Conservation (phyloP, 2,888 invertebrate genomes). For the Psylliodes chrysocephalus region DNA sequence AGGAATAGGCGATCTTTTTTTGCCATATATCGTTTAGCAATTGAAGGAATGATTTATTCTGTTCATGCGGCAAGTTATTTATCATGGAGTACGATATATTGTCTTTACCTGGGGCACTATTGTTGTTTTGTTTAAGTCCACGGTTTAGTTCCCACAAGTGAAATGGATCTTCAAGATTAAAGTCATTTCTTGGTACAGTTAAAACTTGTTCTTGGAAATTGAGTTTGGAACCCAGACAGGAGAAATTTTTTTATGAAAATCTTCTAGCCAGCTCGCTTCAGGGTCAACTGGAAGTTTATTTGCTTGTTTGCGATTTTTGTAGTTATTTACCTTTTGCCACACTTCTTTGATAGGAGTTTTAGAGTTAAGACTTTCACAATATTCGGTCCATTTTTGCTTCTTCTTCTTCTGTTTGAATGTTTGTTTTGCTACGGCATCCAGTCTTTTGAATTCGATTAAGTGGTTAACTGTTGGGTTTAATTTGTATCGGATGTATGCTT, state of each 20-base stretch:
- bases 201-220: not conserved
- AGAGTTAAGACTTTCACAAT: not conserved
- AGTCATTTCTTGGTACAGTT: not conserved
- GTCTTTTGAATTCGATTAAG: not conserved
- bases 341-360: not conserved
- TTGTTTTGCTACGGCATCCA: not conserved
- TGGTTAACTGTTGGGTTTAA: not conserved
- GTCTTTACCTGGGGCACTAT: not conserved
- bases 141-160: not conserved
- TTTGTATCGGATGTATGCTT: not conserved
- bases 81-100: not conserved
- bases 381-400: not conserved
- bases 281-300: not conserved
- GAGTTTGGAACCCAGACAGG: not conserved
- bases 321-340: not conserved
- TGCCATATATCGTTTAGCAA: not conserved
- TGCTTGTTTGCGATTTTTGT: not conserved
- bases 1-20: not conserved
- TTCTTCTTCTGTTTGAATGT: not conserved
- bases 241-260: not conserved
- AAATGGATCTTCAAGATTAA: not conserved
- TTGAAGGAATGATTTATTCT: not conserved
- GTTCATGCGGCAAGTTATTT: not conserved
- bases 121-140: not conserved
- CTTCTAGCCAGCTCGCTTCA: not conserved